These are phyloP conservation scores for Caenorhabditis tropicalis DNA, from an alignment of 1,140 invertebrate species.

Conservation along the genomic window DNA sequence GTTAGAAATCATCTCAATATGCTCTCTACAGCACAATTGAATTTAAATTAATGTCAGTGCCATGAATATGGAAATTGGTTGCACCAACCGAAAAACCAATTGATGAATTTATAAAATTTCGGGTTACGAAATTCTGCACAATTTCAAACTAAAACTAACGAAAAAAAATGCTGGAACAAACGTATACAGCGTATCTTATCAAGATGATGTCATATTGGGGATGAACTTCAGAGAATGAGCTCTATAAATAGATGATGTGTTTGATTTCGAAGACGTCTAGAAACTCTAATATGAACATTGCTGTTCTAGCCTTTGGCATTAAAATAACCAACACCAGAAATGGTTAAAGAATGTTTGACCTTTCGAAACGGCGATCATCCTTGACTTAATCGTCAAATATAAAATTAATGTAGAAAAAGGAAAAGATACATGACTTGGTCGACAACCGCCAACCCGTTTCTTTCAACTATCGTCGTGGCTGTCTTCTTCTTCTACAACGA, in stretches of 20 bases:
- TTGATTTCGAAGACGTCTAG: no score
- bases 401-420: slow-evolving; percentile 29
- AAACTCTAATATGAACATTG: no score
- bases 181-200: not conserved
- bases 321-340: no score
- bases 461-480: not conserved
- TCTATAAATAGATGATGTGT: no score
- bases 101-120: no score
- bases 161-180: not conserved
- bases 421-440: slow-evolving; percentile 25
- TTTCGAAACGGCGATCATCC: not conserved
- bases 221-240: no score
- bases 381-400: slow-evolving; percentile 19
- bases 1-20: not conserved
- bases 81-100: no score
- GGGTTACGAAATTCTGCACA: slow-evolving; percentile 11
- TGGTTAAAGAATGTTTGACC: not conserved
- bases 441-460: not conserved
- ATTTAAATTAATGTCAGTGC: not conserved
- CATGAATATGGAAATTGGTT: not conserved
- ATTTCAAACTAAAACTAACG: not conserved
- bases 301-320: no score
- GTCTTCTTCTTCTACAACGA: not conserved
- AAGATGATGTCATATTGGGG: not conserved
- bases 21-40: not conserved